phyloP scores from a whole-genome alignment of 2,797 vertebrate species.

The Nannoperca australis region DNA sequence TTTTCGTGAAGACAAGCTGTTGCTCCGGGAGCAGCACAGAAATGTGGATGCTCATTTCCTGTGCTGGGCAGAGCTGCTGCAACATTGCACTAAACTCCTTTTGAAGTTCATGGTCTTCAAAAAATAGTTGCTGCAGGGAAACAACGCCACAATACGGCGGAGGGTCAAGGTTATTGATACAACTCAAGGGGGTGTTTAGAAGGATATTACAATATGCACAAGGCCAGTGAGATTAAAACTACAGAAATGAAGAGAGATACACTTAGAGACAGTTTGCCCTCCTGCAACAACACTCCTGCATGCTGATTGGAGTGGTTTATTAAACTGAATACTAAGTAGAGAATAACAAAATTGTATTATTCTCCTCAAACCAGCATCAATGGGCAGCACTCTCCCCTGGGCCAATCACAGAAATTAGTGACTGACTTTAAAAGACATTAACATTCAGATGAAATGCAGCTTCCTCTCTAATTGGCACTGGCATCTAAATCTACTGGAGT shows the following conservation, averaged over 20 bases:
- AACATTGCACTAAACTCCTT: slow-evolving; percentile 44
- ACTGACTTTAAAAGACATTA: slow-evolving; percentile 41
- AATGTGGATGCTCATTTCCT: slow-evolving; percentile 25
- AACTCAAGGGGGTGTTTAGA: slow-evolving; percentile 47
- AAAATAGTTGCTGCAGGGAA: slow-evolving; percentile 45
- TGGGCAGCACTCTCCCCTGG: slow-evolving; percentile 28
- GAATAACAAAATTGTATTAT: slow-evolving; percentile 39
- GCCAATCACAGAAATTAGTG: slow-evolving; percentile 46
- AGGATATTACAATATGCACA: slow-evolving; percentile 42
- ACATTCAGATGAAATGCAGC: slow-evolving; percentile 48
- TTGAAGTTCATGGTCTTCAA: slow-evolving; percentile 53
- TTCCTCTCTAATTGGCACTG: slow-evolving; percentile 27
- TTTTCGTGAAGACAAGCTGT: slow-evolving; percentile 22
- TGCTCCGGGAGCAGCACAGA: slow-evolving; percentile 39
- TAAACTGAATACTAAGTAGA: slow-evolving; percentile 62
- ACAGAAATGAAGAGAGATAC: slow-evolving; percentile 37
- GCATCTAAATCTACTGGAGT: slow-evolving; percentile 15
- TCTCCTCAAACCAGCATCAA: slow-evolving; percentile 42
- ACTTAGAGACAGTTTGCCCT: slow-evolving; percentile 36
- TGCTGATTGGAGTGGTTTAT: slow-evolving; percentile 56
- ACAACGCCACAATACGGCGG: slow-evolving; percentile 27
- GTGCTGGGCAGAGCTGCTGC: slow-evolving; percentile 34
- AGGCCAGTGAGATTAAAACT: slow-evolving; percentile 36
- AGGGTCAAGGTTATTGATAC: slow-evolving; percentile 47
- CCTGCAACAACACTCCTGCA: slow-evolving; percentile 43